Evolutionary conservation across 2,888 invertebrate genomes (phyloP).

Genomic region (Apamea crenata): DNA sequence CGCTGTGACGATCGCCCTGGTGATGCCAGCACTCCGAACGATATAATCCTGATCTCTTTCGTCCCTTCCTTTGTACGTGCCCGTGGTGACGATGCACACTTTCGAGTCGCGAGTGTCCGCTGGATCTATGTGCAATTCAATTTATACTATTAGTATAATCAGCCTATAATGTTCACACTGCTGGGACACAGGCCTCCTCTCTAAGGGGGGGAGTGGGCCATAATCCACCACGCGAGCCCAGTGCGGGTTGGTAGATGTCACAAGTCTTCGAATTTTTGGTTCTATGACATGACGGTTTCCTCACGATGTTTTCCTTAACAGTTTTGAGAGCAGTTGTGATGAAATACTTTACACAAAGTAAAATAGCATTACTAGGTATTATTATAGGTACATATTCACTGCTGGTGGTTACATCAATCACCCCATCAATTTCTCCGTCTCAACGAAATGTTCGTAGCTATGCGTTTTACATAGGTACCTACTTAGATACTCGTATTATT

Average conservation of each 20-base stretch:
- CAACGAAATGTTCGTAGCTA: not conserved
- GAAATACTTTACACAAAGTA: too few relatives aligned
- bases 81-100: conserved; percentile 95
- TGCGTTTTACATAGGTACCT: not conserved
- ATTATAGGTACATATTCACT: not conserved
- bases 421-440: too few relatives aligned
- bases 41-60: conserved; percentile 82
- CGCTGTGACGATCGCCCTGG: conserved; percentile 51
- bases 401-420: not conserved
- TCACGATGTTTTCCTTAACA: too few relatives aligned
- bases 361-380: too few relatives aligned
- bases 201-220: too few relatives aligned
- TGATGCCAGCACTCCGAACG: conserved; percentile 57
- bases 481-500: not conserved
- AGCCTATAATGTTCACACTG: too few relatives aligned
- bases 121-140: conserved; percentile 89
- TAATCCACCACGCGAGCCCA: too few relatives aligned
- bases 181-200: too few relatives aligned
- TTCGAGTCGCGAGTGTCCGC: conserved; percentile 93
- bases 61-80: conserved; percentile 94
- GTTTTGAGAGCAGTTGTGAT: too few relatives aligned
- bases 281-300: too few relatives aligned
- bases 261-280: too few relatives aligned
- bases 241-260: too few relatives aligned
- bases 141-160: not conserved